Base-by-base conservation (phyloP, 1,140 invertebrate genomes). In the Caerostris extrusa region DNA sequence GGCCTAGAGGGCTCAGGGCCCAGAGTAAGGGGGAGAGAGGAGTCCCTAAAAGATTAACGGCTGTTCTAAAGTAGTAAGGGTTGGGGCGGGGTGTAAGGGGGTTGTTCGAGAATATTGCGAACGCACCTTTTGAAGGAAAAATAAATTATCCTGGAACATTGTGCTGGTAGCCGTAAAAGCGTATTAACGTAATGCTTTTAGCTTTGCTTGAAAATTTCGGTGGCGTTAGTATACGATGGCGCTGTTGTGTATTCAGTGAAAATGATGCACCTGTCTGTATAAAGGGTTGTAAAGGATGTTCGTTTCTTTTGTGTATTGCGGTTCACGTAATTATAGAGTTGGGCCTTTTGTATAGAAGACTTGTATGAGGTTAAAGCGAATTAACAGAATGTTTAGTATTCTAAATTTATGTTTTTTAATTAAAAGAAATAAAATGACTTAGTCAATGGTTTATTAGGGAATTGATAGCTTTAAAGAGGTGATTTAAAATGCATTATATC, bases 81-180 rank as follows among this genome's bases (percentile, higher is more conserved):
- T 34, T 12, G 55, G 55, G 55, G 55, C 7, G 19, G 56, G 55
- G 55, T 14, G 7, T 57, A 56, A 57, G 19, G 56, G 55, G 55
- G 55, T 7, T 57, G 19, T 83, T 83, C 7, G 53, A 3, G 55
- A n/a, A 58, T 83, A 57, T 83, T 83, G 82, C 56, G 55, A 69
- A 89, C 50, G 19, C 71, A n/a, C 6, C 14, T 85, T 56, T 85
- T 53, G 57, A 85, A 87, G 85, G 58, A 87, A 60, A 87, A 87
- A 87, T 87, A 60, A 60, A 58, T 61, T 50, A 60, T 50, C 58
- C 58, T 34, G 34, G 57, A 50, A 34, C 85, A 87, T 64, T 87
- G 34, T 87, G n/a, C 57, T 12, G 12, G 10, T 64, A 58, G 85
- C 57, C 58, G 85, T 87, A 60, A 87, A 87, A 87, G 85, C 8